Evolutionary conservation across 2,888 invertebrate species (phyloP), one percentile per base, ranked within the genome.

Genomic region (Athetis lepigone): DNA sequence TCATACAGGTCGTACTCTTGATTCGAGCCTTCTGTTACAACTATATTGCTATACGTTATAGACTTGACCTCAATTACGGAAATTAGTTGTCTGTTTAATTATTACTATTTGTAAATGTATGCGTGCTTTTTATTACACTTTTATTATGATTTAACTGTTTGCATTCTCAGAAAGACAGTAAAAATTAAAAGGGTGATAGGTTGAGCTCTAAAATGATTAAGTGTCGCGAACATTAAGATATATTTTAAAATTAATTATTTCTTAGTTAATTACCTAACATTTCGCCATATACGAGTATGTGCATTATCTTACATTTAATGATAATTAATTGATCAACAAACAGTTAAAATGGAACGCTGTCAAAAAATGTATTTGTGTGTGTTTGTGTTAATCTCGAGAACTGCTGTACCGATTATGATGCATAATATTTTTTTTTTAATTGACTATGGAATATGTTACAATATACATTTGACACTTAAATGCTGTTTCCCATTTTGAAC

Each of bases 271-370:
- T 2, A 33, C 23, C 29, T 54, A 36, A 21, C 13, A 8, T 5
- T 16, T 2, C 33, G 13, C 6, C 6, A 7, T 9, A 43, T 21
- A 33, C 2, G 36, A 39, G 11, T n/a, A 50, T 13, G 2, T 23
- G 19, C 9, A 40, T 3, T 19, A 51, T 1, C 11, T 45, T 33
- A 11, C 11, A 18, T 16, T 5, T n/a, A 7, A 11, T 11, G 2
- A 29, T 29, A 29, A 7, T 6, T 13, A n/a, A 33, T 11, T 37
- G 4, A 56, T 42, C 56, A 67, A 60, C 60, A 43, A 60, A 52
- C 18, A 1, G 55, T 56, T 73, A 45, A 66, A 67, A 73, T 60
- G 67, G 46, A 42, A 73, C 56, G 13, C 11, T 36, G 5, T 29
- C 4, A 8, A 21, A 37, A 29, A 46, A 19, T 18, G 29, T 58